A percentile compares a stretch with the other conserved stretches of the same genome.
These are phyloP conservation scores for Octopus bimaculoides DNA, from an alignment of 1,140 invertebrate genomes.

Conservation along the genomic window DNA sequence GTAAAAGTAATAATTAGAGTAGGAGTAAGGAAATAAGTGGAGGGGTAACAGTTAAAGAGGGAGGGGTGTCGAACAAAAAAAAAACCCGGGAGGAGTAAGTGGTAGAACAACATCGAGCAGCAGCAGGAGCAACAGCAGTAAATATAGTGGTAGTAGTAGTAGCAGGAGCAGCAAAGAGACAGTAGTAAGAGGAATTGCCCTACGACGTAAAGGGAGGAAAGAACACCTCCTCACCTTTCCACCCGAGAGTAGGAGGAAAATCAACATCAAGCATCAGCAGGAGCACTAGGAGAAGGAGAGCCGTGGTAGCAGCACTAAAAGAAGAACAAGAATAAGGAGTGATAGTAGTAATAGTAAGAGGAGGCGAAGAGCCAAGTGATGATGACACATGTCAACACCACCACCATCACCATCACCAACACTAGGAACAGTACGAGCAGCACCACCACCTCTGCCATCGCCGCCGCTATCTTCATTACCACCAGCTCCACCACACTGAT, in stretches of 20 bases:
- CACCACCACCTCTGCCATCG: no score
- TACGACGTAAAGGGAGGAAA: no score
- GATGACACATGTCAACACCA: constrained; percentile 2
- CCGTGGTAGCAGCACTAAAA: neutral
- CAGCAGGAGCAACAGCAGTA: neutral
- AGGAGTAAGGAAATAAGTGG: neutral
- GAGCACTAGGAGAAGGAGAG: neutral
- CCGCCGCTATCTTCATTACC: no score
- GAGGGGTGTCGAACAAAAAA: neutral
- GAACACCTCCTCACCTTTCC: no score
- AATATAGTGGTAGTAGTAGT: neutral
- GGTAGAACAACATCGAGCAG: neutral
- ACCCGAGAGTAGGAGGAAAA: no score
- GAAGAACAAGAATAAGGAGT: neutral
- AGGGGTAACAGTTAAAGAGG: neutral
- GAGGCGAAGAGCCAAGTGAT: neutral
- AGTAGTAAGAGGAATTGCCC: no score
- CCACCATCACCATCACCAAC: neutral
- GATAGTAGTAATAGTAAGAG: neutral
- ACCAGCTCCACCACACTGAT: neutral
- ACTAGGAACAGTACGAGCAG: no score
- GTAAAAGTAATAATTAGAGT: neutral
- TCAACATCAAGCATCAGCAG: neutral
- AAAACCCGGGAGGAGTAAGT: neutral
- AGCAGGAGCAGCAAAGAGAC: neutral